Evolutionary conservation across 2,797 vertebrate species (phyloP).

Genomic region (Phoeniculus purpureus): DNA sequence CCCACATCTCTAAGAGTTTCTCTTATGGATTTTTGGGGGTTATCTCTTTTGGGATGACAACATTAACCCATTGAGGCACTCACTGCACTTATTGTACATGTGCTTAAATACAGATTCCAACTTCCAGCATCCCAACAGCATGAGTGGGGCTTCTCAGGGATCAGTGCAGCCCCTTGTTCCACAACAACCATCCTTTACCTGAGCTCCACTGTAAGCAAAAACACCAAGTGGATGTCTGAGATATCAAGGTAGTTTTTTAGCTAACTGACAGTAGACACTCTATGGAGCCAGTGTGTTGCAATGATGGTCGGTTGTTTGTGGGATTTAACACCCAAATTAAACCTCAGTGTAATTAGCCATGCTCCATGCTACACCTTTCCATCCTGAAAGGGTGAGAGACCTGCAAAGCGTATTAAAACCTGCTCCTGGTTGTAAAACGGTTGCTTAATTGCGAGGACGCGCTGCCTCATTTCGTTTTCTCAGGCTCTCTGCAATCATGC

Average conservation of each 20-base stretch:
- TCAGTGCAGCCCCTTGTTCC: not conserved
- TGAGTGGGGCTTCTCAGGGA: not conserved
- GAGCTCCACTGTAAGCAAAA: not conserved
- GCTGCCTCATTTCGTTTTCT: constrained; percentile 10
- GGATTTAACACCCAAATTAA: constrained; percentile 37
- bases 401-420: constrained; percentile 8
- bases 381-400: not conserved
- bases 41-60: not conserved
- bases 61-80: not conserved
- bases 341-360: not conserved
- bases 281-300: constrained; percentile 6
- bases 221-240: not conserved
- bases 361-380: constrained; percentile 27
- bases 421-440: constrained; percentile 22
- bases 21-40: not conserved
- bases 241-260: not conserved
- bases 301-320: not conserved
- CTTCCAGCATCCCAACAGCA: not conserved
- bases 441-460: constrained; percentile 35
- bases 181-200: not conserved
- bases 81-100: accelerated
- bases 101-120: not conserved
- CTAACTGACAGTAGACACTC: constrained; percentile 27
- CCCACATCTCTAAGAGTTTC: not conserved
- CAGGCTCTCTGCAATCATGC: constrained; percentile 51